These are phyloP conservation scores for Pogona vitticeps DNA, from an alignment of 2,113 vertebrate genomes.

Conservation along the genomic window DNA sequence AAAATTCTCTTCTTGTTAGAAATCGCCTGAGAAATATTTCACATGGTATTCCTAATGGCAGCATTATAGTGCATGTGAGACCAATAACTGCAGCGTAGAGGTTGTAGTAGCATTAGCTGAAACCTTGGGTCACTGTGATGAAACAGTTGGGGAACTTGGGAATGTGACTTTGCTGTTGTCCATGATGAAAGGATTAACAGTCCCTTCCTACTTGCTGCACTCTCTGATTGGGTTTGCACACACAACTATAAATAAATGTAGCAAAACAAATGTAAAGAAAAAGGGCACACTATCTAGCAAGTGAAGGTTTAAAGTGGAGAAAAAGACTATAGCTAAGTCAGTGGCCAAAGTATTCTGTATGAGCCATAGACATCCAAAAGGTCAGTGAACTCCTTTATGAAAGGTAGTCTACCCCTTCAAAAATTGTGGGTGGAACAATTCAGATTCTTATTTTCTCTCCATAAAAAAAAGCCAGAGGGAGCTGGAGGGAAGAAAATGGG, in stretches of 20 bases:
- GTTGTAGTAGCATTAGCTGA: neutral
- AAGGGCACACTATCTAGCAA: neutral
- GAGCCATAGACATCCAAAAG: neutral
- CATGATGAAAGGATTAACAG: neutral
- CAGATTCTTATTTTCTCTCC: neutral
- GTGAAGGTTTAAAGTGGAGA: neutral
- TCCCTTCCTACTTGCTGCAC: neutral
- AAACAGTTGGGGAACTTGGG: neutral
- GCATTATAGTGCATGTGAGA: neutral
- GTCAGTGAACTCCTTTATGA: neutral
- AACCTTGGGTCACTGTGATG: neutral
- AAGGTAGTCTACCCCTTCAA: neutral
- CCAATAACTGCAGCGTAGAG: neutral
- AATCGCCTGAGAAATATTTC: neutral
- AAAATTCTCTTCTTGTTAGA: neutral
- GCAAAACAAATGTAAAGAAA: neutral
- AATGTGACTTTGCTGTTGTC: neutral
- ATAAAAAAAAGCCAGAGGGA: neutral
- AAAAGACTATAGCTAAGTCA: neutral
- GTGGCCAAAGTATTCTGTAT: neutral
- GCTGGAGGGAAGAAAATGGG: neutral
- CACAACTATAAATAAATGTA: too few relatives aligned
- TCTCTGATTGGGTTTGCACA: neutral
- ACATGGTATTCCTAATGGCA: conserved; percentile 1
- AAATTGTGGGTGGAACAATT: neutral